phyloP scores from a whole-genome alignment of 2,888 invertebrate genomes.

The Sympetrum striolatum region DNA sequence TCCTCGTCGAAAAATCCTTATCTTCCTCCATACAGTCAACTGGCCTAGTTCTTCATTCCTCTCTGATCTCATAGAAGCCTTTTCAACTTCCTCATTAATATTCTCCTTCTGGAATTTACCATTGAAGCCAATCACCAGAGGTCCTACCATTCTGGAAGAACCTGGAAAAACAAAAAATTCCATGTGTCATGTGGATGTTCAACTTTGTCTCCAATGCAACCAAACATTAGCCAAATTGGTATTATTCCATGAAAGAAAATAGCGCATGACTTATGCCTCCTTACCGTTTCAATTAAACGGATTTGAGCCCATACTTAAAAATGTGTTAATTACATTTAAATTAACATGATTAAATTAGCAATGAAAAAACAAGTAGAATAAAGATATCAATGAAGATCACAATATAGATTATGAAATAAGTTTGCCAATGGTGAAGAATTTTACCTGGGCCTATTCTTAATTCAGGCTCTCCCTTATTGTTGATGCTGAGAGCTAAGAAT shows the following conservation, averaged over 20 bases:
- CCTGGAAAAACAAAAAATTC: background rate
- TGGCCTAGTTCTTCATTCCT: background rate
- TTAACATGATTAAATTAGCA: no score
- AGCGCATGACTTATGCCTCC: no score
- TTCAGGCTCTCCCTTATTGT: slow-evolving; percentile 18
- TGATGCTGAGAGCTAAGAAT: slow-evolving; percentile 6
- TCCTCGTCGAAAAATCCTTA: slow-evolving; percentile 3
- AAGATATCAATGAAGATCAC: no score
- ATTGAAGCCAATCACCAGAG: background rate
- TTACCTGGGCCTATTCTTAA: slow-evolving; percentile 19
- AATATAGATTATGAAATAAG: no score
- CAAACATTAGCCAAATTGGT: no score
- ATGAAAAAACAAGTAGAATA: no score
- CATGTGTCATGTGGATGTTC: background rate
- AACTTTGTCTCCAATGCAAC: background rate
- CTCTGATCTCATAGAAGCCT: background rate
- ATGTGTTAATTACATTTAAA: no score
- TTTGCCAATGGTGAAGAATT: background rate
- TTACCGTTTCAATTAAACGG: no score
- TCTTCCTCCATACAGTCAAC: slow-evolving; percentile 7
- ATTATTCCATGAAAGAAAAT: no score
- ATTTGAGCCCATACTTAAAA: no score
- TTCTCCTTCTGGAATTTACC: background rate
- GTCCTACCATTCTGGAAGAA: slow-evolving; percentile 24
- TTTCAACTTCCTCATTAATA: background rate